Conservation (phyloP, 2,888 invertebrate species). For the Plagiodera versicolora region DNA sequence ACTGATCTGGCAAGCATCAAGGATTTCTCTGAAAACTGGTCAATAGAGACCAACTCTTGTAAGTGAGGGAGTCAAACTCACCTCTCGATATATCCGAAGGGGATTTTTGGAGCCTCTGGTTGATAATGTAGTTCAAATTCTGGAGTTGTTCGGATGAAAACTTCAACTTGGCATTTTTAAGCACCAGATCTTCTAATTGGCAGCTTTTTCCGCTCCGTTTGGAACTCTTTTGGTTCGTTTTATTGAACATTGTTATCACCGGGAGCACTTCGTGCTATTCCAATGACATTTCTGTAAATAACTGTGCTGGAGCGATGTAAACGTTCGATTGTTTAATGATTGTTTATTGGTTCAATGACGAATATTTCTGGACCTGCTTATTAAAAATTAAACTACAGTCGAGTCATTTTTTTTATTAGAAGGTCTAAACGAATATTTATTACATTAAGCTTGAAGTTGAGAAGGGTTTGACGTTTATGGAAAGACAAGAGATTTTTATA, state of each 20-base stretch:
- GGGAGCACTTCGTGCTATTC: constrained; percentile 3
- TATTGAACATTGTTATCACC: constrained; percentile 43
- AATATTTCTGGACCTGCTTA: constrained; percentile 26
- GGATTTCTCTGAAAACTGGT: constrained; percentile 39
- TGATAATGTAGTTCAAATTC: constrained; percentile 57
- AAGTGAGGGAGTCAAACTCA: not conserved
- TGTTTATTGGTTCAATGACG: constrained; percentile 33
- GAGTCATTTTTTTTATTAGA: too few species aligned
- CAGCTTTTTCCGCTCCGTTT: constrained; percentile 38
- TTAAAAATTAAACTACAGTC: constrained; percentile 26
- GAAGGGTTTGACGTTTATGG: too few species aligned
- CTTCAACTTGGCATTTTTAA: constrained; percentile 56
- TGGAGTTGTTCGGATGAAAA: constrained; percentile 58
- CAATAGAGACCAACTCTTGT: too few species aligned
- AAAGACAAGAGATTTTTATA: too few species aligned
- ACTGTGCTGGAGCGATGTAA: constrained; percentile 14
- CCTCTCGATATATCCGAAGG: not conserved
- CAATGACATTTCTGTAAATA: constrained; percentile 2
- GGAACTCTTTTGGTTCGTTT: constrained; percentile 25
- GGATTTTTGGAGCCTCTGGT: constrained; percentile 42
- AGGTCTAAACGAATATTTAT: too few species aligned
- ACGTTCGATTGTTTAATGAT: constrained; percentile 29
- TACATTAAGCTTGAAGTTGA: too few species aligned
- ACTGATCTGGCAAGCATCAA: constrained; percentile 51
- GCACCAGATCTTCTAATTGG: constrained; percentile 52